These are phyloP conservation scores for Dasypogon diadema DNA, from an alignment of 2,888 invertebrate species.

Conservation along the genomic window DNA sequence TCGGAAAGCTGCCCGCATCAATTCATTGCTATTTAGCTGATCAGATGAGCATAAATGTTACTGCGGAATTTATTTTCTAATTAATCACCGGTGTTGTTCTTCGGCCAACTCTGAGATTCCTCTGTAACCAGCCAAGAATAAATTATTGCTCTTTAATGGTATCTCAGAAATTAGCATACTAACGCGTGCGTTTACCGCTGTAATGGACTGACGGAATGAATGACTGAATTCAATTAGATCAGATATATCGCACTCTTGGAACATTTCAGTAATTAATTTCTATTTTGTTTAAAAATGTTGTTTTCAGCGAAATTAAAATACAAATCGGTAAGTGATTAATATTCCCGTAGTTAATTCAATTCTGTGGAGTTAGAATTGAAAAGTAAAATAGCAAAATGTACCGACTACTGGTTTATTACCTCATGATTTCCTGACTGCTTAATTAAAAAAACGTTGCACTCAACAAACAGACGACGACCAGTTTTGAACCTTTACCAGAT, in stretches of 20 bases:
- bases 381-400: too few species aligned
- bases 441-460: too few species aligned
- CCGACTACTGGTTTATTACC: too few species aligned
- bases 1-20: slow-evolving; percentile 14
- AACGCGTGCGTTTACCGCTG: slow-evolving; percentile 31
- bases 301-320: too few species aligned
- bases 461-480: too few species aligned
- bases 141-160: slow-evolving; percentile 23
- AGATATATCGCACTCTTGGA: slow-evolving; percentile 28
- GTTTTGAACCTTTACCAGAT: too few species aligned
- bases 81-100: background rate
- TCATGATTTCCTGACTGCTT: too few species aligned
- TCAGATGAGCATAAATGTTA: background rate
- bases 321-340: too few species aligned
- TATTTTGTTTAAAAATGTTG: background rate
- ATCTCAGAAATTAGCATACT: slow-evolving; percentile 40
- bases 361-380: too few species aligned
- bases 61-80: slow-evolving; percentile 38
- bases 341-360: too few species aligned
- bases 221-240: slow-evolving; percentile 34
- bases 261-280: slow-evolving; percentile 28
- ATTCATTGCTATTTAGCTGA: background rate
- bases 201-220: background rate
- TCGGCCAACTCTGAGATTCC: background rate
- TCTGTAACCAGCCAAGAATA: too few species aligned